Base-by-base conservation (phyloP, 2,113 vertebrate species). In the Symphodus melops region DNA sequence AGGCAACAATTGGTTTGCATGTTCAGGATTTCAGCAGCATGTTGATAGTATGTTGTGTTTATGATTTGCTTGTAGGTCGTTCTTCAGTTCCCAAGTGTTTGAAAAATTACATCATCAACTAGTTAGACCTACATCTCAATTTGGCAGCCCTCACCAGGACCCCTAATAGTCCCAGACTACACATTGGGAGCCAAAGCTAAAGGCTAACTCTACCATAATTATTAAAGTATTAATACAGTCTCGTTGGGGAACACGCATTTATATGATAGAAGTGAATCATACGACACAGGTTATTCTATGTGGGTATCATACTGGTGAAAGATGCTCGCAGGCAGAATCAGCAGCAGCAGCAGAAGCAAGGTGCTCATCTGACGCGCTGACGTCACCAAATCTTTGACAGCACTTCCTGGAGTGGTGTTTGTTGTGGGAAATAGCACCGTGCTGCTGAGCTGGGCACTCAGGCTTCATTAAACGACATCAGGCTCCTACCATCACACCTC, bases 371-470 rank as follows among this genome's bases (percentile, higher is more conserved):
- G 84, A 89, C 84, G 86, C 51, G 77, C 69, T 93, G 93, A 95
- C 94, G 93, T 94, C 93, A 94, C 75, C 12, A 57, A 42, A 52
- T 75, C 83, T 89, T 76, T 87, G 86, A 84, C 89, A 92, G 89
- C 91, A 93, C 94, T 95, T 95, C 94, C 94, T 93, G 94, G 92
- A 91, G 83, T 85, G 84, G 64, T 66, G 85, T 92, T 92, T 91
- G 91, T 91, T 91, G 91, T 90, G 90, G 89, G 93, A 94, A 93
- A 90, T 86, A 83, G 57, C 69, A 54, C 84, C 44, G 83, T 65
- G 83, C 60, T 62, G 81, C 65, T 73, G 81, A 71, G 36, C 48
- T 20, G 52, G 64, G 66, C 44, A 71, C 28, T 52, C 70, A 63
- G 75, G 68, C 77, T 57, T 68, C 72, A 17, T 51, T 70, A 49